Evolutionary conservation across 2,797 vertebrate species (phyloP), one percentile per base, ranked within the genome.

Genomic region (Pagetopsis macropterus): DNA sequence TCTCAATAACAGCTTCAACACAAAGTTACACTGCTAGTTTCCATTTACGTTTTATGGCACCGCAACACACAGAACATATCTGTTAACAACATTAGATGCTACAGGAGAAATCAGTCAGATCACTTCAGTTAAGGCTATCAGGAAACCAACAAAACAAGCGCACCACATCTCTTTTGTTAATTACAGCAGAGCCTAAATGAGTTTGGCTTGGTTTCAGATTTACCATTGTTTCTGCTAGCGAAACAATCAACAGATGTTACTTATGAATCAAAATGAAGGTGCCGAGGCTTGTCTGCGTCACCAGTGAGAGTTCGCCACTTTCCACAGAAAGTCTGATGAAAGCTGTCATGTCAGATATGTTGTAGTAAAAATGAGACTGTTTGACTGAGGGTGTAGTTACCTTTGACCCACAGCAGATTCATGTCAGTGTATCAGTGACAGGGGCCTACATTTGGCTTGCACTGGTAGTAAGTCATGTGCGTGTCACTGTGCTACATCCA

Each of bases 331-430:
- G 57, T 41, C 64, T 62, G 37, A 76, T 79, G 65, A 76, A 75
- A 86, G 75, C 48, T 48, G 65, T 75, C 86, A 65, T 23, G 66
- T 80, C 70, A 41, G 19, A 72, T 69, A 9, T 41, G 78, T 40
- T 65, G 73, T 68, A 66, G 67, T 81, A 78, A 83, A 87, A 80
- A 76, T 44, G 75, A 75, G 70, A 51, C 70, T 21, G 70, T 85
- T 59, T 84, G 85, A 86, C 66, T 21, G 75, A 58, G 76, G 79
- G 74, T 46, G 66, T 57, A 9, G 77, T 21, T 73, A 89, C 85
- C 88, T 92, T 80, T 91, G 89, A 91, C 92, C 91, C 58, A 72
- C 69, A 82, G 85, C 79, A 81, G 86, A 90, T 89, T 86, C 67
- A 78, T 89, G 85, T 84, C 72, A 60, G 78, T 5, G 80, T 87